Evolutionary conservation across 2,888 invertebrate genomes (phyloP).

Genomic region (Archaeoteleia sp.): DNA sequence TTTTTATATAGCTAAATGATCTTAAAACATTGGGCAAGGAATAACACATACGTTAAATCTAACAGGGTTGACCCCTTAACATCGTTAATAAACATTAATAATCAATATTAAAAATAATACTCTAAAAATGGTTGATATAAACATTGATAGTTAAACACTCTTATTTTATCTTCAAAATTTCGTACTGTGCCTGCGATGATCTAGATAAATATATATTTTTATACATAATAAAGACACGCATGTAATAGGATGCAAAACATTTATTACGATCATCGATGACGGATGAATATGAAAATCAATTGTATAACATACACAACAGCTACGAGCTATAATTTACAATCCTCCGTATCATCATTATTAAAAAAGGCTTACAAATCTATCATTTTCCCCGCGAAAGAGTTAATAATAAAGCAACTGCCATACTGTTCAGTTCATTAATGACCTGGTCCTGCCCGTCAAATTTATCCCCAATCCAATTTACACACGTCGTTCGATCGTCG

Average conservation of each 20-base stretch:
- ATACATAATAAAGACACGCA: conserved; percentile 16
- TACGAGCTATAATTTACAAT: conserved; percentile 48
- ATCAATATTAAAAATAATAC: no score
- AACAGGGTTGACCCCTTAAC: no score
- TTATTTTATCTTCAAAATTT: no score
- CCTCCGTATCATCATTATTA: conserved; percentile 32
- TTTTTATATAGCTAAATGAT: no score
- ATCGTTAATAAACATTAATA: no score
- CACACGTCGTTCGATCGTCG: not conserved
- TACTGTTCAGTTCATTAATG: conserved; percentile 37
- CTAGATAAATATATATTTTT: no score
- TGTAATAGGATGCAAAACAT: conserved; percentile 67
- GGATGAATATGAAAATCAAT: conserved; percentile 50
- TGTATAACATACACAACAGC: conserved; percentile 50
- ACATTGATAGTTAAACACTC: no score
- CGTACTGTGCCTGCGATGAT: no score
- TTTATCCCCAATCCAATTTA: conserved; percentile 5
- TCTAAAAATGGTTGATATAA: no score
- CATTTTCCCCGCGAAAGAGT: conserved; percentile 27
- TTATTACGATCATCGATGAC: conserved; percentile 62
- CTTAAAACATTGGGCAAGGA: no score
- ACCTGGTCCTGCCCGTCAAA: conserved; percentile 16
- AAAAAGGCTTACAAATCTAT: conserved; percentile 47
- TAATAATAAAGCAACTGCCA: conserved; percentile 34
- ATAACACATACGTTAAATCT: no score